Percentiles rank a stretch among this genome's conserved stretches.
Evolutionary conservation across 2,888 invertebrate genomes (phyloP).

Genomic region (Mythimna ferrago): DNA sequence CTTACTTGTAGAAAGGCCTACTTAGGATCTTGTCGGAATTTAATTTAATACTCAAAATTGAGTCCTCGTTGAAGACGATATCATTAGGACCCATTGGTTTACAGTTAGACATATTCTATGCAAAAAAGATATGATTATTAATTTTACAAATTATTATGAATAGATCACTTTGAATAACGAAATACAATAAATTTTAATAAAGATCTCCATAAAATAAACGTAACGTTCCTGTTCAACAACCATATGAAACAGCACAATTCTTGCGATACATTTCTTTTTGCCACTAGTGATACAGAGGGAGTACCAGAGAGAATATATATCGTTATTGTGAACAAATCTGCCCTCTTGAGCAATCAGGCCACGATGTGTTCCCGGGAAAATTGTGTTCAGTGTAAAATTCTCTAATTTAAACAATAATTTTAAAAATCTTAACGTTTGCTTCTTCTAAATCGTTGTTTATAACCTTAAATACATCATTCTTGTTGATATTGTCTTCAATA

Average conservation of each 20-base stretch:
- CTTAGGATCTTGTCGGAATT: not conserved
- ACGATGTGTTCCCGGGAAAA: slow-evolving; percentile 25
- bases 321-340: slow-evolving; percentile 9
- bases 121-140: not conserved
- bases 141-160: not conserved
- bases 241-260: slow-evolving; percentile 1
- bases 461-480: slow-evolving; percentile 37
- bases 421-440: slow-evolving; percentile 1
- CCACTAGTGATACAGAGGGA: not conserved
- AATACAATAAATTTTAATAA: slow-evolving; percentile 9
- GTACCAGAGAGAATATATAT: not conserved
- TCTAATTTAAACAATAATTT: not conserved
- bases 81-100: not conserved
- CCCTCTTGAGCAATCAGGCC: slow-evolving; percentile 43
- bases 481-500: slow-evolving; percentile 38
- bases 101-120: not conserved
- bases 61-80: not conserved
- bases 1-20: not conserved
- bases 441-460: slow-evolving; percentile 17
- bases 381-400: slow-evolving; percentile 12
- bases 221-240: not conserved
- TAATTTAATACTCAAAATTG: not conserved
- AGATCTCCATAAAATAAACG: slow-evolving; percentile 1
- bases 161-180: not conserved
- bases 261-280: slow-evolving; percentile 1